Base-by-base conservation (phyloP, 2,888 invertebrate genomes). In the Drosophila borealis region DNA sequence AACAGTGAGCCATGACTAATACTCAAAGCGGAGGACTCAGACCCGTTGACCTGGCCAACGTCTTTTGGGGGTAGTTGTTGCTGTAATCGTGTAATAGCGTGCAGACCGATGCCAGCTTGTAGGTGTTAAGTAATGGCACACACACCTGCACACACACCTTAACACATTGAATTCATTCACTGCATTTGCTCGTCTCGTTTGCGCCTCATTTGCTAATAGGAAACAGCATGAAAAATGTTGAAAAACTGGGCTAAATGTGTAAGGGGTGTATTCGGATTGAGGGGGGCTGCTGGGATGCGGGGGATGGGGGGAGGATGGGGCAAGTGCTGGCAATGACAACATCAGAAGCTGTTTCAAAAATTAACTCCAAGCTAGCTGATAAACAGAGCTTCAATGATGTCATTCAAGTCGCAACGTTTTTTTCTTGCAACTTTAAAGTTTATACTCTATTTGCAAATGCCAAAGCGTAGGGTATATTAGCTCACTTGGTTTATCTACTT, bases 21-120 rank as follows among this genome's bases (percentile, higher is more conserved):
- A 70, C 74, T 29, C 45, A 45, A 41, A 68, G 14, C 63, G 54
- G 25, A 42, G 25, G 60, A 61, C 70, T 49, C 70, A 34, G 37
- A 53, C 53, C 57, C 46, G 60, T 61, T 77, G 54, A 78, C 65
- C 61, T 59, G 75, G 50, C 51, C 65, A 71, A 54, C 78, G 67
- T 73, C 74, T 67, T 76, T 70, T 78, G 74, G 78, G 81, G 85
- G 80, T 80, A 45, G 61, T 81, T 75, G 75, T 82, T 68, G 63
- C 69, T 84, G 84, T 82, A 84, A 88, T 88, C 85, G 88, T 82
- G 74, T 74, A 80, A 83, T 88, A 62, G 88, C 88, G 86, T 85
- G 88, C 88, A 64, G 79, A 86, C 73, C 66, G 73, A 54, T 65
- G 66, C 42, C 72, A 75, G 65, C 53, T 68, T 59, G 59, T 85